phyloP scores from a whole-genome alignment of 2,113 vertebrate species.

The Pterocles burchelli region DNA sequence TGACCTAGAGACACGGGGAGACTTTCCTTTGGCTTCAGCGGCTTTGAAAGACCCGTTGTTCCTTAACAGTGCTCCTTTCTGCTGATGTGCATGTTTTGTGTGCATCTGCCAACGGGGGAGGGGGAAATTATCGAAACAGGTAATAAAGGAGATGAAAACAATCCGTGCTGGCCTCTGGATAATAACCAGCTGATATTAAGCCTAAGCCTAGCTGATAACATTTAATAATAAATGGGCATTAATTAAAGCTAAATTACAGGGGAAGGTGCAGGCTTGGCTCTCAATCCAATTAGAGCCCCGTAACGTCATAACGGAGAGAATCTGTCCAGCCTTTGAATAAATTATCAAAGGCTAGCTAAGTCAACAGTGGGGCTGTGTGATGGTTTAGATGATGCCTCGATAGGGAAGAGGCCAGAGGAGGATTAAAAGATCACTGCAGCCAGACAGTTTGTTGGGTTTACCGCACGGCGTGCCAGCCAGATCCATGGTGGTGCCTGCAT shows the following conservation, averaged over 20 bases:
- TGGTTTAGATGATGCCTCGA: neutral
- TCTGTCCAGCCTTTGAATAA: neutral
- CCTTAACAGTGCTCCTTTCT: neutral
- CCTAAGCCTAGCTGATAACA: constrained; percentile 22
- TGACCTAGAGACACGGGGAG: neutral
- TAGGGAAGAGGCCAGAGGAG: neutral
- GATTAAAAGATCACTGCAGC: neutral
- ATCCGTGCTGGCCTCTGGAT: neutral
- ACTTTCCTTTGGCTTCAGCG: neutral
- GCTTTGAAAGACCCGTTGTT: constrained; percentile 27
- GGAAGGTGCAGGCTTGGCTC: constrained; percentile 8
- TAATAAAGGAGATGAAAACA: constrained; percentile 45
- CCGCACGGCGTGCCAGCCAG: fast-evolving
- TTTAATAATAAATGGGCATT: constrained; percentile 53
- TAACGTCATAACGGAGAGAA: neutral
- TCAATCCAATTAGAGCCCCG: neutral
- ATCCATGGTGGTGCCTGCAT: fast-evolving
- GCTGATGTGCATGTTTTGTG: neutral
- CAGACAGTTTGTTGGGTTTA: neutral
- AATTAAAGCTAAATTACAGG: constrained; percentile 58
- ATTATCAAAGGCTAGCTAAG: constrained; percentile 8
- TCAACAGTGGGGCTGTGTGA: neutral
- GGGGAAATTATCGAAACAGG: neutral
- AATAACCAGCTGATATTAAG: constrained; percentile 35
- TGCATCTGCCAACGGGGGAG: constrained; percentile 22